These are phyloP conservation scores for Oreortyx pictus DNA, from an alignment of 2,797 vertebrate species.

Conservation along the genomic window DNA sequence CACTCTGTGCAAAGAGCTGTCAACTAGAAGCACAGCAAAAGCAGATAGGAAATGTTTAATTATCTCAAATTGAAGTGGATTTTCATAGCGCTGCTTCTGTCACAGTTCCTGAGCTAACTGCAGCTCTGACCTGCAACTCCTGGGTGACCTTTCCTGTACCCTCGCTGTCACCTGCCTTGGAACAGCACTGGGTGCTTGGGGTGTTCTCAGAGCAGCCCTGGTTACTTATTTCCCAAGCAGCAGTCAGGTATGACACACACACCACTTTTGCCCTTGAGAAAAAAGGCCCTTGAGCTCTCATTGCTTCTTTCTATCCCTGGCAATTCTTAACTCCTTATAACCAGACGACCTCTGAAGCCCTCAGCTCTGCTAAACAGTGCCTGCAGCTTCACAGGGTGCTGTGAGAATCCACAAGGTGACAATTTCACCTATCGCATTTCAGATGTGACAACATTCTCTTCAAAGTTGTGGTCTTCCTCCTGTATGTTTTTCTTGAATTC, in stretches of 20 bases:
- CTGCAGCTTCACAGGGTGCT: not conserved
- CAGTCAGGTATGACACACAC: not conserved
- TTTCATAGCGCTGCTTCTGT: slow-evolving; percentile 18
- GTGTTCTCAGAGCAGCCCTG: slow-evolving; percentile 4
- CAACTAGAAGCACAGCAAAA: not conserved
- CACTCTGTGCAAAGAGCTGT: not conserved
- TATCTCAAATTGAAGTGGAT: not conserved
- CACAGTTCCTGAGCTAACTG: not conserved
- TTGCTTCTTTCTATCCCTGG: not conserved
- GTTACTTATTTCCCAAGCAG: slow-evolving; percentile 16
- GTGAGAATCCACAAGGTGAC: not conserved
- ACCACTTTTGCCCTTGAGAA: not conserved
- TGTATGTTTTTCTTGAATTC: not conserved
- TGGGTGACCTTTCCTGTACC: not conserved
- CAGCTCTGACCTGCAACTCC: slow-evolving; percentile 4
- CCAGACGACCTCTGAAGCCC: not conserved
- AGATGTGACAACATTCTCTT: not conserved
- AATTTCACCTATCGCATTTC: not conserved
- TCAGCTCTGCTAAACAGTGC: not conserved
- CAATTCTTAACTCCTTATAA: not conserved
- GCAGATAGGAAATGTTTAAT: slow-evolving; percentile 22
- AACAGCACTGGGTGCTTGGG: not conserved
- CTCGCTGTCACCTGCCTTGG: not conserved
- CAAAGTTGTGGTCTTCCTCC: not conserved
- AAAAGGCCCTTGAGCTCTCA: not conserved